Conservation (phyloP, 2,888 invertebrate species). For the Leptopilina syphax region DNA sequence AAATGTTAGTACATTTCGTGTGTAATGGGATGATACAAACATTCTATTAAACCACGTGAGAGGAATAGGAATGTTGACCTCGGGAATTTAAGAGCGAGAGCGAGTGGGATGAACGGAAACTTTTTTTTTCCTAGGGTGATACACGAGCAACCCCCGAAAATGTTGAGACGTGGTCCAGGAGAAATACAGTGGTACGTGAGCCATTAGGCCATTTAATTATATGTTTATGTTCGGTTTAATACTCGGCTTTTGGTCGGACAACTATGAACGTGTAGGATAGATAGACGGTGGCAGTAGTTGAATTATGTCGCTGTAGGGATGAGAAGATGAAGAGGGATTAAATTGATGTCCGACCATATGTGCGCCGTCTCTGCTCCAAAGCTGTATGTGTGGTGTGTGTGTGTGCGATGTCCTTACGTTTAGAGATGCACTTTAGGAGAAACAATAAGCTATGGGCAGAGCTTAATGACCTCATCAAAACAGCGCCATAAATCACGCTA, state of each 20-base stretch:
- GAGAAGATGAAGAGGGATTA: slow-evolving; percentile 41
- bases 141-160: not conserved
- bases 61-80: slow-evolving; percentile 43
- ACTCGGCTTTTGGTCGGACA: slow-evolving; percentile 35
- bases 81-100: slow-evolving; percentile 23
- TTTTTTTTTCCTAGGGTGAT: not conserved
- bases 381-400: too few species aligned
- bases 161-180: slow-evolving; percentile 12
- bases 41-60: slow-evolving; percentile 26
- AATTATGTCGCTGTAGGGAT: slow-evolving; percentile 32
- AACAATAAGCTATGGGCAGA: slow-evolving; percentile 66
- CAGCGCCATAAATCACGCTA: slow-evolving; percentile 60
- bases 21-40: not conserved
- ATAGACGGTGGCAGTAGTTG: slow-evolving; percentile 15
- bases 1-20: not conserved
- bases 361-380: not conserved
- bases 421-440: slow-evolving; percentile 65
- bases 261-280: slow-evolving; percentile 22
- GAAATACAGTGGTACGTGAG: slow-evolving; percentile 44
- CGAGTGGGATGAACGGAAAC: not conserved
- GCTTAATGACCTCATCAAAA: slow-evolving; percentile 70
- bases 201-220: slow-evolving; percentile 66
- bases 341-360: slow-evolving; percentile 14
- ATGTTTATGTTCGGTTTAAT: slow-evolving; percentile 63
- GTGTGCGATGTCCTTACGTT: not conserved